Base-by-base conservation (phyloP, 2,113 vertebrate species). In the Leptosomus discolor region DNA sequence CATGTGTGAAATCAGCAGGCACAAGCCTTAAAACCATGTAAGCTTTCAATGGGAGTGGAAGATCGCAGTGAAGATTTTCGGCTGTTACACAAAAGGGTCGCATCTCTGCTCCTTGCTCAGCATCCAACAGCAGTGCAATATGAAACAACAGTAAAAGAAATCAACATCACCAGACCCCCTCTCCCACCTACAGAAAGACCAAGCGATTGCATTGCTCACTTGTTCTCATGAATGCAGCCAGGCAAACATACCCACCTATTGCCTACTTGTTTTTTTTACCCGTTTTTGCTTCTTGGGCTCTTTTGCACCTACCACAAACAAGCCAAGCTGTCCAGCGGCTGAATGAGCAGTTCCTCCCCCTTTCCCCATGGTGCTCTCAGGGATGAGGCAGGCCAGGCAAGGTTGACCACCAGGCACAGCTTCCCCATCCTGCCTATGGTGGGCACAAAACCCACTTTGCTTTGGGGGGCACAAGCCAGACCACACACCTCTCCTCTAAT, bases 1-100 rank as follows among this genome's bases (percentile, higher is more conserved):
- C 83, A 58, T 76, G 69, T 82, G 69, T 93, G 56, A 90, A 81
- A 88, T 46, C 70, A 67, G 23, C 8, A 69, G 48, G 46, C 57
- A 73, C 58, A 73, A 64, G 41, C 50, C 30, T 85, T 86, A 67
- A 88, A 71, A 65, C 58, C 50, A 1, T 3, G 5, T 15, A 22
- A 63, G 37, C 17, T 79, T 94, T 69, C 34, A 39, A 54, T 21
- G 63, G 32, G 60, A 57, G 30, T 24, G 23, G 70, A 93, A 89
- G 73, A 91, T 39, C 1, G 0, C 46, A 53, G 50, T 22, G 68
- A 80, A 80, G 45, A 82, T n/a, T 48, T 63, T 60, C 43, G 2
- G 50, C 69, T 76, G 45, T 29, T 26, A 32, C 39, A 41, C 4
- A 2, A 8, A 71, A 71, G 43, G 39, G 57, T 75, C 11, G 3